These are phyloP conservation scores for Acrocera orbiculus DNA, from an alignment of 2,888 invertebrate genomes.

Conservation along the genomic window DNA sequence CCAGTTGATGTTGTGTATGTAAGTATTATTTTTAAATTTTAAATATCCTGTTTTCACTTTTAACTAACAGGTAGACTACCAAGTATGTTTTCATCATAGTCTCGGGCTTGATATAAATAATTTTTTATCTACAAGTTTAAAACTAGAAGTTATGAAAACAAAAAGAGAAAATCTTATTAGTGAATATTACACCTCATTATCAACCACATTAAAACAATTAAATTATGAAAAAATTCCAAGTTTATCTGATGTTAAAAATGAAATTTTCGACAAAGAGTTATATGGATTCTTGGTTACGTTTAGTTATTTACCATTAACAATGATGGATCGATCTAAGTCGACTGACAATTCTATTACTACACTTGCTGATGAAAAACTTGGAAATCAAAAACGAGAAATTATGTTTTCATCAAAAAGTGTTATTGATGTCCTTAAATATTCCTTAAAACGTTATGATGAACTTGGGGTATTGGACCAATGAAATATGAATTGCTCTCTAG, in stretches of 20 bases:
- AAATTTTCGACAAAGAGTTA: conserved; percentile 13
- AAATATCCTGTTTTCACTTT: neutral
- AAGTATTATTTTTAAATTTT: too few relatives aligned
- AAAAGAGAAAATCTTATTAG: conserved; percentile 10
- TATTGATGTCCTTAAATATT: conserved; percentile 21
- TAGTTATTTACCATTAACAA: conserved; percentile 12
- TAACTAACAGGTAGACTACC: conserved; percentile 13
- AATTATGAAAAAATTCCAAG: conserved; percentile 11
- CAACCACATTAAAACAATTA: conserved; percentile 14
- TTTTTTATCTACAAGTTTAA: conserved; percentile 13
- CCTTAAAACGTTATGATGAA: conserved; percentile 23
- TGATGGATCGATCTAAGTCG: conserved; percentile 11
- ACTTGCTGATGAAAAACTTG: conserved; percentile 7
- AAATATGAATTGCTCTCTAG: too few relatives aligned
- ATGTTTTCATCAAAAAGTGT: conserved; percentile 28
- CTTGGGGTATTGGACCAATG: conserved; percentile 26
- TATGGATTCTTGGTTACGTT: conserved; percentile 13
- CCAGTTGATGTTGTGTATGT: conserved; percentile 32
- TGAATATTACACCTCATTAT: conserved; percentile 10
- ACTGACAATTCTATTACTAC: conserved; percentile 10
- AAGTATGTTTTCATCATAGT: conserved; percentile 11
- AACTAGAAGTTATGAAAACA: conserved; percentile 8
- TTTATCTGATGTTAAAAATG: conserved; percentile 10
- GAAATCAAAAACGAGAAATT: conserved; percentile 20
- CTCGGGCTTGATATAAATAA: conserved; percentile 14